Base-by-base conservation (phyloP, 2,888 invertebrate species). In the Hemithea aestivaria region DNA sequence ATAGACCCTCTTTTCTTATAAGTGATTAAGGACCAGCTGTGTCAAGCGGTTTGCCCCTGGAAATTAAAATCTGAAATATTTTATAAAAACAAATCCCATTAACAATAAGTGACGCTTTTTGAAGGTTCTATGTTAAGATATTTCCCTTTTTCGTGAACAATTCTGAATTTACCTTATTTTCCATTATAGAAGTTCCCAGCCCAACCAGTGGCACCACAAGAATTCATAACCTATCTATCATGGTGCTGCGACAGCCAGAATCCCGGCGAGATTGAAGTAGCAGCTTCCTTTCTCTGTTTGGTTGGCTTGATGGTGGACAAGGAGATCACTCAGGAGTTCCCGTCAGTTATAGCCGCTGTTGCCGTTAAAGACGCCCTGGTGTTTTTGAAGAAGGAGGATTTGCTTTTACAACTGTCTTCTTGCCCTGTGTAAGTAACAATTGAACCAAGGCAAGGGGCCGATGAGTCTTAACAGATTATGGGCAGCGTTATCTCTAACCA, bases 271-370 rank as follows among this genome's bases (percentile, higher is more conserved):
- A 70, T 80, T 2, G 74, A 79, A 35, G 48, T 62, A 9, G 77
- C 75, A 0, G 76, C 83, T 2, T 76, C 78, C 0, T 81, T 83
- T 45, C 45, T 84, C 0, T 73, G 67, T 46, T 62, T 77, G 66
- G 60, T 71, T 1, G 76, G 74, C 0, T 9, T 76, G 43, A 64
- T 82, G 64, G 66, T 73, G 1, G 60, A 73, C 40, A 74, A 68
- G 30, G 35, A 40, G 0, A 39, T 78, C 0, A 67, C 72, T 7
- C 40, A 53, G 0, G 68, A 75, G 33, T 70, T 55, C 28, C 80
- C 84, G 0, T 85, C 84, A 0, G 73, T 69, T 0, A 50, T 81
- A 0, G 84, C 72, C 0, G 72, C 61, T 1, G 80, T 79, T 0
- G 67, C 78, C 0, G 65, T 83, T 0, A 58, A 44, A 8, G 78